Evolutionary conservation across 2,797 vertebrate species (phyloP), one percentile per base, ranked within the genome.

Genomic region (Lophotriccus pileatus): DNA sequence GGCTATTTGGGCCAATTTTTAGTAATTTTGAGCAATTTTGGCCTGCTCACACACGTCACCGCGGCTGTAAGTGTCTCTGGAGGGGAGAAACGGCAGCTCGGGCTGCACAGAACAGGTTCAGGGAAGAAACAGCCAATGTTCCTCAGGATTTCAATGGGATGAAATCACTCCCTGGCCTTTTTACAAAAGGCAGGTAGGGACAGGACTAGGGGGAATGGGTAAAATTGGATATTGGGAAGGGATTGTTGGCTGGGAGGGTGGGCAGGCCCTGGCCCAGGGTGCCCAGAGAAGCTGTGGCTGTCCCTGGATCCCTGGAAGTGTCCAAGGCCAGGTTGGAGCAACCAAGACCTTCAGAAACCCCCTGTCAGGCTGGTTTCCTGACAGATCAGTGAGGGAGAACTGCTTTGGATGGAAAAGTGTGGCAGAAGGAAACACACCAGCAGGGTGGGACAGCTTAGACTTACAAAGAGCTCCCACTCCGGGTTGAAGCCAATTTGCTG

Each of bases 1-100:
- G 41, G 32, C 46, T 76, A 46, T 87, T 80, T 69, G 14, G 64
- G 85, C 18, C 64, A 44, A n/a, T 93, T 94, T 92, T 67, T 25
- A 43, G 83, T 55, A 15, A 81, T 91, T 83, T 83, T 62, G 8
- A 78, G 92, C 60, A 22, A 85, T 76, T 82, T 19, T 59, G 47
- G 64, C 36, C 52, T 69, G n/a, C 37, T 68, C 34, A 30, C 67
- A 68, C 32, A 32, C 1, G 1, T 72, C 62, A 53, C 32, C 56
- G 43, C 56, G 52, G 52, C 62, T 1, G 0, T 14, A 50, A 64
- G 28, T 2, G 14, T 76, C 52, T 39, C 21, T 12, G 49, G 50
- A 68, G 50, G 49, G 25, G 25, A 50, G 9, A 79, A 82, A 14
- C 32, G 55, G 44, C 82, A 85, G 70, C 43, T 25, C 53, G 43